Evolutionary conservation across 64 coral and sea anemone species (phyloP).

Genomic region (Montipora sp.): DNA sequence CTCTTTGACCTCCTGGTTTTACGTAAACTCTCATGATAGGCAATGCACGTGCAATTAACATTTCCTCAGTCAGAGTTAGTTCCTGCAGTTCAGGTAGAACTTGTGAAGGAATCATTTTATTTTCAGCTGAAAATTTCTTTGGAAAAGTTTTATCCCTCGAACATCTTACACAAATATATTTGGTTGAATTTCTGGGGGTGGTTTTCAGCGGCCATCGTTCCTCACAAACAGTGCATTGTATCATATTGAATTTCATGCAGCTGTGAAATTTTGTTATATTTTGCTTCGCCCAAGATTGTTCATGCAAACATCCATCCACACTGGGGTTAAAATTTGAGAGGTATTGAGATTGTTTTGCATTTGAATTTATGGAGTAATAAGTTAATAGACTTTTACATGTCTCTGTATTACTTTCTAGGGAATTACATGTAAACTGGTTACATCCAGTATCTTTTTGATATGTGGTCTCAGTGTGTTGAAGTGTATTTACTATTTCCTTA

Average conservation of each 20-base stretch:
- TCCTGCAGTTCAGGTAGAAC: conserved; percentile 57
- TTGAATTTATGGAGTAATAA: not conserved
- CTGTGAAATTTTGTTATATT: conserved; percentile 44
- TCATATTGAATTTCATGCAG: not conserved
- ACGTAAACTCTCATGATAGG: conserved; percentile 53
- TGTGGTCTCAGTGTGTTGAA: not conserved
- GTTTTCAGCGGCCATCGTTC: conserved; percentile 45
- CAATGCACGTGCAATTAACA: conserved; percentile 43
- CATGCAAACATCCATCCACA: not conserved
- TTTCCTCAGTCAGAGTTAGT: conserved; percentile 24
- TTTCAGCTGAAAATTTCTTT: conserved; percentile 54
- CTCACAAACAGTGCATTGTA: conserved; percentile 16
- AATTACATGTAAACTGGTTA: not conserved
- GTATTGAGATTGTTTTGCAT: not conserved
- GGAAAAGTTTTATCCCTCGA: conserved; percentile 33
- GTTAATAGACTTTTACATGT: not conserved
- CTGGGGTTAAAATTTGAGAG: not conserved
- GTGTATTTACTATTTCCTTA: not conserved
- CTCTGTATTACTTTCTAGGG: not conserved
- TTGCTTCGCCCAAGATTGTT: conserved; percentile 19
- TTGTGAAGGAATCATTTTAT: conserved; percentile 36
- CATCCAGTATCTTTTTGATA: not conserved
- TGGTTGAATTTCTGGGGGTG: not conserved
- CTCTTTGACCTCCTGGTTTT: conserved; percentile 62
- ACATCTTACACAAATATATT: conserved; percentile 29